Conservation (phyloP, 2,113 vertebrate genomes). For the Formicarius rufipectus region DNA sequence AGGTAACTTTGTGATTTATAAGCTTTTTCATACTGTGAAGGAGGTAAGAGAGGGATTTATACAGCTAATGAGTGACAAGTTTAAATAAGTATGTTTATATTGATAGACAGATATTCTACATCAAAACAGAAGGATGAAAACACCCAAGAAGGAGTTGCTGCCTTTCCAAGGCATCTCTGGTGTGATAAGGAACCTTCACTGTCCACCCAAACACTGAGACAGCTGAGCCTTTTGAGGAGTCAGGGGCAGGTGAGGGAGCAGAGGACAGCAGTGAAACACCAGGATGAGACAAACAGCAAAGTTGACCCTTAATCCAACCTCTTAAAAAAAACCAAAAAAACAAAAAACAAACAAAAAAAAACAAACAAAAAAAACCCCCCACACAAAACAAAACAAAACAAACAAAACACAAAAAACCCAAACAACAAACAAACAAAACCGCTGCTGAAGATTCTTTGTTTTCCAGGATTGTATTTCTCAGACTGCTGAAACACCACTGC, state of each 20-base stretch:
- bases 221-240: fast-evolving
- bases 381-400: too few species aligned
- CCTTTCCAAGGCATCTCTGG: neutral
- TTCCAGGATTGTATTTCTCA: neutral
- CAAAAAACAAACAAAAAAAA: too few species aligned
- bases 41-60: neutral
- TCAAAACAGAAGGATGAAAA: neutral
- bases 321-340: too few species aligned
- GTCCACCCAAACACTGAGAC: fast-evolving
- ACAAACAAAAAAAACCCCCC: too few species aligned
- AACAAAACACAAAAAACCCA: too few species aligned
- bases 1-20: neutral
- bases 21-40: neutral
- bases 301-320: neutral
- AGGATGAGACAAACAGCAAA: neutral
- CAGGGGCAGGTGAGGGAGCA: neutral
- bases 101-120: neutral
- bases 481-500: neutral
- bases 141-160: neutral
- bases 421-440: too few species aligned
- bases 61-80: neutral
- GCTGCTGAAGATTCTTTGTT: neutral
- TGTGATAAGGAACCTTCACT: neutral
- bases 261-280: neutral
- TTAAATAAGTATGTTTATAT: neutral